Base-by-base conservation (phyloP, 2,888 invertebrate species). In the Psylliodes chrysocephalus region DNA sequence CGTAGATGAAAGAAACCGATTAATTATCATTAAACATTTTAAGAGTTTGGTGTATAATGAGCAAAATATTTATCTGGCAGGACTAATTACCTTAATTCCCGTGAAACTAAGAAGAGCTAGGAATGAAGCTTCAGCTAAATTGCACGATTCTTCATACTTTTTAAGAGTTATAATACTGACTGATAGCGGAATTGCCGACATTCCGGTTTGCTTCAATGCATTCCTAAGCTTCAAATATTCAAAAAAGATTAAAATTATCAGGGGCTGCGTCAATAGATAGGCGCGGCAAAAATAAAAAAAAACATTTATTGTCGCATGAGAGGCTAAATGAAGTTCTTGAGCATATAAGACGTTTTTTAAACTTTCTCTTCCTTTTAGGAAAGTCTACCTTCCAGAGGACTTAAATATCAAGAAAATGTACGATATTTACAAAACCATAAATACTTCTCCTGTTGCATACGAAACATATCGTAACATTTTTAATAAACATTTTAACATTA, bases 401-500 rank as follows among this genome's bases (percentile, higher is more conserved):
- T 18, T n/a, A 53, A 53, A 53, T 19, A 40, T 53, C 18, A 53
- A 52, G n/a, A 52, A 52, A 35, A 30, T 52, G 18, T 33, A 10
- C 18, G 17, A 14, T 8, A 52, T 33, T 3, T 52, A 35, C n/a
- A 18, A n/a, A n/a, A n/a, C n/a, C 2, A 33, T 17, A 7, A 19
- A 19, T 5, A 7, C 5, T 6, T 2, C 25, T 47, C 17, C 15
- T 8, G 33, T 30, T 2, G 1, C 59, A 40, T 62, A 62, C 30
- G 62, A 62, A 62, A 62, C 56, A 33, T 56, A 56, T 47, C 55
- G 33, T 17, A 62, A 19, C 10, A 61, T 44, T 47, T 56, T 62
- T 47, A 56, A 35, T 54, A 46, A 18, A 3, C 10, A n/a, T n/a
- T n/a, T n/a, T n/a, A n/a, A n/a, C n/a, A n/a, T n/a, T n/a, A n/a